Conservation (phyloP, 2,888 invertebrate genomes). For the Brachycybe producta region DNA sequence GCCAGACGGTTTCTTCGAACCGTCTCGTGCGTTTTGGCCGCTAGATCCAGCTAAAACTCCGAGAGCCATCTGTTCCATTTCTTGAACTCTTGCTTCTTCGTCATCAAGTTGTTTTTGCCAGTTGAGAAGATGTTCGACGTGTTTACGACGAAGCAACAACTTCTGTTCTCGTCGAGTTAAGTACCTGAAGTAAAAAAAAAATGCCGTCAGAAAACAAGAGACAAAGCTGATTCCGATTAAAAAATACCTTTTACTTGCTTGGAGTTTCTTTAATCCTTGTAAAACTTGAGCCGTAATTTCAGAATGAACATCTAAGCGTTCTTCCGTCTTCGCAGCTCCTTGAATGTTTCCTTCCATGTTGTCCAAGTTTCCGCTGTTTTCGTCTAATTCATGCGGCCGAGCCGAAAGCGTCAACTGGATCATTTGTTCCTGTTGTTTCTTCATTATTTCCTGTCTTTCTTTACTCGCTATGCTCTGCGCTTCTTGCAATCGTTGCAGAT, state of each 20-base stretch:
- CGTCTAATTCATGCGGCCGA: constrained; percentile 19
- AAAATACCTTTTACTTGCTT: constrained; percentile 23
- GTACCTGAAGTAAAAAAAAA: constrained; percentile 26
- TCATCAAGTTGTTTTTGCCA: constrained; percentile 33
- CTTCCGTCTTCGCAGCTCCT: not conserved
- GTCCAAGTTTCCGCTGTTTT: not conserved
- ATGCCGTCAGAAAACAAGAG: too few species aligned
- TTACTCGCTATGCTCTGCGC: constrained; percentile 29
- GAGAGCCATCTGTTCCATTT: constrained; percentile 31
- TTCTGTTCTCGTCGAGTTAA: constrained; percentile 32
- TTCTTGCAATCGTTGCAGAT: constrained; percentile 44
- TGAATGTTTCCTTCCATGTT: not conserved
- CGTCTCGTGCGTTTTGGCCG: too few species aligned
- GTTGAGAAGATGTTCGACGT: constrained; percentile 32
- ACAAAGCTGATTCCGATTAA: not conserved
- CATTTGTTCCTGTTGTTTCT: constrained; percentile 31
- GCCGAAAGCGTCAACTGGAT: too few species aligned
- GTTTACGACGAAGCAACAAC: constrained; percentile 30
- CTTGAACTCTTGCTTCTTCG: constrained; percentile 30
- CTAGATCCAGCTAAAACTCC: constrained; percentile 14
- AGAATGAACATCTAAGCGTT: not conserved
- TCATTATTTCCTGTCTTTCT: constrained; percentile 29
- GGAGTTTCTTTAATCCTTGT: constrained; percentile 30
- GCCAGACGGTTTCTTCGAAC: too few species aligned
- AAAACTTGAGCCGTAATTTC: constrained; percentile 17